Evolutionary conservation across 2,797 vertebrate genomes (phyloP), one percentile per base, ranked within the genome.

Genomic region (Sebastes nivosus): DNA sequence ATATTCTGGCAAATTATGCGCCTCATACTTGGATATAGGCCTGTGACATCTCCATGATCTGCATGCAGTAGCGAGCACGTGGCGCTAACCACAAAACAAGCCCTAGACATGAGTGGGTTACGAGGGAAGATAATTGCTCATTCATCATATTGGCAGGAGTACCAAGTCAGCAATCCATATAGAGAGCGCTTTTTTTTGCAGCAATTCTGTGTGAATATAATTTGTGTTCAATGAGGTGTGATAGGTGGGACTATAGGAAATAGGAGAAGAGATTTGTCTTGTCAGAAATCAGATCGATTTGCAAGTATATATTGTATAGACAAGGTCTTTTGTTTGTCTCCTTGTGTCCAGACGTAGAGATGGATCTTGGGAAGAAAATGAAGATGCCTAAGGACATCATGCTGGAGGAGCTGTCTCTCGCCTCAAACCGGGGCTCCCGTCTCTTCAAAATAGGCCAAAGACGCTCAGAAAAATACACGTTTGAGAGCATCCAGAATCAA

Each of bases 381-480:
- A 98, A 95, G 73, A 91, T 95, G 0, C 98, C 98, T 18, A 97
- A 96, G 87, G 98, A 99, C 82, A 99, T 99, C 93, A 99, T 99
- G 98, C 91, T 99, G 88, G 98, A 99, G 71, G 98, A 99, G 88
- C 83, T 99, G 54, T 98, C 98, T 0, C 94, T 97, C 1, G 89
- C 96, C 72, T 96, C 96, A 81, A 99, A 99, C 93, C 96, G 98
- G 60, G 98, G 98, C 2, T 97, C 98, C 79, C 95, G 97, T 24
- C 97, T 99, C 52, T 99, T 99, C 91, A 98, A 98, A 94, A 97
- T 96, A 95, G 96, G 98, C 14, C 98, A 99, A 95, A 95, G 95
- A 82, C 97, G 98, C 88, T 98, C 98, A 0, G 98, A 99, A 91
- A 99, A 99, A 89, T 99, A 97, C 88, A 99, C 98, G 0, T 99